Conservation (phyloP, 2,888 invertebrate genomes). For the Griposia aprilina region DNA sequence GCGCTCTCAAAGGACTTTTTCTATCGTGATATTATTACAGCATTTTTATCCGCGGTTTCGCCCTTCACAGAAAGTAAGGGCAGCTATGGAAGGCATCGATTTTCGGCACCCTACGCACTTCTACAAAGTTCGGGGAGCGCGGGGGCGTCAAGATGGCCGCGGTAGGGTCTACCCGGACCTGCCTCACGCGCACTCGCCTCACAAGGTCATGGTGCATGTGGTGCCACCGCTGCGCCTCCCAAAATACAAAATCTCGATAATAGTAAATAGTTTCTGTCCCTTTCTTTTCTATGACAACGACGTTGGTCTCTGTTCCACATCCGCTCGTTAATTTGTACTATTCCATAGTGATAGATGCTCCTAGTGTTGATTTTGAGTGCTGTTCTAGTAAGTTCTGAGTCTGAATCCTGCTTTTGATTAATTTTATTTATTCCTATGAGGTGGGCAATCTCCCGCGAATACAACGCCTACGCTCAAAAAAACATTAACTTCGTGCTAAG, state of each 20-base stretch:
- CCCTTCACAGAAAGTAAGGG: slow-evolving; percentile 82
- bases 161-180: slow-evolving; percentile 81
- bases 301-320: slow-evolving; percentile 75
- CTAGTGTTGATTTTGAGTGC: slow-evolving; percentile 72
- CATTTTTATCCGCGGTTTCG: slow-evolving; percentile 80
- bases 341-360: slow-evolving; percentile 78
- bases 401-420: background rate
- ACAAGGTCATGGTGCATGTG: slow-evolving; percentile 87
- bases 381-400: background rate
- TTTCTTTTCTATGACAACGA: slow-evolving; percentile 69
- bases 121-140: slow-evolving; percentile 71
- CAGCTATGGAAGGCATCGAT: slow-evolving; percentile 88
- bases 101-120: slow-evolving; percentile 86
- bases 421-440: background rate
- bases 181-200: slow-evolving; percentile 84
- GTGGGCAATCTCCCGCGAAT: background rate
- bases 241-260: slow-evolving; percentile 86
- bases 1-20: slow-evolving; percentile 35
- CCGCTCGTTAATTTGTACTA: slow-evolving; percentile 78
- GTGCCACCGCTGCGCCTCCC: slow-evolving; percentile 82
- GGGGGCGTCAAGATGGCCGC: slow-evolving; percentile 87
- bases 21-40: slow-evolving; percentile 64
- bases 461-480: background rate
- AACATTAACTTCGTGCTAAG: slow-evolving; percentile 3
- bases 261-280: slow-evolving; percentile 76